Evolutionary conservation across 2,113 vertebrate species (phyloP).

Genomic region (Ginglymostoma cirratum): DNA sequence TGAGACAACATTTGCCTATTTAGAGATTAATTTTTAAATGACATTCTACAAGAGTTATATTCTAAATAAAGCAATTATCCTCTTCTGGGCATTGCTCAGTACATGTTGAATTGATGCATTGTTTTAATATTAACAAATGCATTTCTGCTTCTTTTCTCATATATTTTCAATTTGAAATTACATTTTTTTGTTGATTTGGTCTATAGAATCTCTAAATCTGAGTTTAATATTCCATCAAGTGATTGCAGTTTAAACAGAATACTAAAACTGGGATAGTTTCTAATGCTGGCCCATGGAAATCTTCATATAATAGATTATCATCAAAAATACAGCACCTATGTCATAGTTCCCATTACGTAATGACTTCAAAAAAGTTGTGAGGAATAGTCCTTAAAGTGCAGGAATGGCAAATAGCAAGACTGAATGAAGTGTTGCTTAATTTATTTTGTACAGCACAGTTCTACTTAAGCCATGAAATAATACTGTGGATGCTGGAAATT

Average conservation of each 20-base stretch:
- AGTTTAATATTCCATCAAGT: not conserved
- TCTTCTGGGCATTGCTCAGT: not conserved
- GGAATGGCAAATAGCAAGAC: not conserved
- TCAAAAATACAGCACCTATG: not conserved
- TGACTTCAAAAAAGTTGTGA: not conserved
- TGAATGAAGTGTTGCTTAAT: not conserved
- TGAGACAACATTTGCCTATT: not conserved
- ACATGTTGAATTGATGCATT: not conserved
- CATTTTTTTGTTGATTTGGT: not conserved
- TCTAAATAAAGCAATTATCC: not conserved
- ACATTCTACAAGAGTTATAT: not conserved
- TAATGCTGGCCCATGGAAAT: not conserved
- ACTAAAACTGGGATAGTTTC: not conserved
- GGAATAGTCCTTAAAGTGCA: not conserved
- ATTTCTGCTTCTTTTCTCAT: not conserved
- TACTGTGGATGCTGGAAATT: no score
- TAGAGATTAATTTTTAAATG: not conserved
- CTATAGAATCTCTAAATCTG: not conserved
- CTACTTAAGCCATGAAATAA: not conserved
- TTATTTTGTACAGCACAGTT: not conserved
- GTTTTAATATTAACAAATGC: not conserved
- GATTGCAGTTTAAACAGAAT: not conserved
- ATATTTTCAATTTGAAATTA: not conserved
- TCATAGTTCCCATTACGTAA: not conserved
- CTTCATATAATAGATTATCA: not conserved